Base-by-base conservation (phyloP, 2,888 invertebrate species). In the Lepidocyrtinus sp. region DNA sequence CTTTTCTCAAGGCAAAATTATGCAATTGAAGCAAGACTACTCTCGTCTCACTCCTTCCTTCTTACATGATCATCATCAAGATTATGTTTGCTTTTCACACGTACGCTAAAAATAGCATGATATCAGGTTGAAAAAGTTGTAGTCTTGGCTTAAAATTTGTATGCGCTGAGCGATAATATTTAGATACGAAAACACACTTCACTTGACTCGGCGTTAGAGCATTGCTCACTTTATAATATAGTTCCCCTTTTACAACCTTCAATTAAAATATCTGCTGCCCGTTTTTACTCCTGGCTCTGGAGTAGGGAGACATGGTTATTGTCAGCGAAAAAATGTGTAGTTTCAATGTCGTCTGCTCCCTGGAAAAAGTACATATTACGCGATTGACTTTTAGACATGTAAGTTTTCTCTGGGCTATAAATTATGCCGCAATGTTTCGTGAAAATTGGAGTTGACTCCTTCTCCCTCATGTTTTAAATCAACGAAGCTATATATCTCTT, bases 41-140 rank as follows among this genome's bases (percentile, higher is more conserved):
- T 17, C 46, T 22, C n/a, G 17, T 27, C 27, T 59, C 25, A 45
- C 59, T 45, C 24, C 22, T 61, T 64, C 36, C 55, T 59, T n/a
- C 67, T 27, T 67, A 61, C n/a, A n/a, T n/a, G n/a, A n/a, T 21
- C 36, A 12, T 36, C 7, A 36, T 36, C 55, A 55, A n/a, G 55
- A 55, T 7, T 17, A 55, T 55, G 55, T n/a, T 55, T 7, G 17
- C 55, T 55, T 55, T 55, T 55, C 55, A 55, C 55, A 55, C 55
- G 55, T 55, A 55, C 15, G 27, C 70, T 76, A 76, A 76, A 76
- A 76, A 76, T 76, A 76, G 76, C 55, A 69, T 70, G 62, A 69
- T 27, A 70, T 76, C 64, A 76, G 76, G 27, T 76, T 68, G 70
- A 67, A 27, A 55, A 55, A 55, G 9, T n/a, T 9, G 55, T 55